These are phyloP conservation scores for Austrolebias charrua DNA, from an alignment of 2,797 vertebrate species.

Conservation along the genomic window DNA sequence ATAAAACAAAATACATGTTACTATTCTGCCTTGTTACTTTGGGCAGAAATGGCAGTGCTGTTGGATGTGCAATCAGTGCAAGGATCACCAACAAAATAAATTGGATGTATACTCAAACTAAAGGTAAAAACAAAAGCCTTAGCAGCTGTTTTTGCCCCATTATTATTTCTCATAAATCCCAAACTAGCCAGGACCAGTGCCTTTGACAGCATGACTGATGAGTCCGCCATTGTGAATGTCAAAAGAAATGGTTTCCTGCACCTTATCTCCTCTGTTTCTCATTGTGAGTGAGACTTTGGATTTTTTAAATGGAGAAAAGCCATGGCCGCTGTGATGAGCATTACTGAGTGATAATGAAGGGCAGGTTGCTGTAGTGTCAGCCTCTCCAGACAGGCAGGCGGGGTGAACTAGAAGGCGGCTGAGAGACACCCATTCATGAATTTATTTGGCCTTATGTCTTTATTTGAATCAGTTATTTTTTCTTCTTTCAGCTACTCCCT, in stretches of 20 bases:
- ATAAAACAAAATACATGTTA: too few species aligned
- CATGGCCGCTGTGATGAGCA: constrained; percentile 76
- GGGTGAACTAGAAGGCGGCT: constrained; percentile 32
- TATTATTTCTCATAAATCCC: constrained; percentile 86
- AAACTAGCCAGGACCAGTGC: constrained; percentile 77
- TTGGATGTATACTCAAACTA: constrained; percentile 75
- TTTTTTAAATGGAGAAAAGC: constrained; percentile 75
- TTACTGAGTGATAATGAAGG: constrained; percentile 81
- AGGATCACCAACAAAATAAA: constrained; percentile 79
- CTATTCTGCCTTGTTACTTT: too few species aligned
- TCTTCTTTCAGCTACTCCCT: too few species aligned
- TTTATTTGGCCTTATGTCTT: constrained; percentile 68
- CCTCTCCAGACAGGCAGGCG: constrained; percentile 35
- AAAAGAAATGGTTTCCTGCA: constrained; percentile 82
- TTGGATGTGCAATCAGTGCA: constrained; percentile 75
- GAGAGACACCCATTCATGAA: constrained; percentile 61
- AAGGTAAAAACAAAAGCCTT: constrained; percentile 67
- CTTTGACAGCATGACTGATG: constrained; percentile 87
- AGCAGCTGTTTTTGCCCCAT: constrained; percentile 77
- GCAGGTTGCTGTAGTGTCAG: constrained; percentile 73
- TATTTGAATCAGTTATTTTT: constrained; percentile 45
- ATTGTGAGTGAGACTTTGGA: constrained; percentile 78
- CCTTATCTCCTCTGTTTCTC: constrained; percentile 80
- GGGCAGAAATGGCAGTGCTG: constrained; percentile 62
- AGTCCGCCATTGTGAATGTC: constrained; percentile 82